Evolutionary conservation across 2,888 invertebrate genomes (phyloP).

Genomic region (Mactromeris polynyma): DNA sequence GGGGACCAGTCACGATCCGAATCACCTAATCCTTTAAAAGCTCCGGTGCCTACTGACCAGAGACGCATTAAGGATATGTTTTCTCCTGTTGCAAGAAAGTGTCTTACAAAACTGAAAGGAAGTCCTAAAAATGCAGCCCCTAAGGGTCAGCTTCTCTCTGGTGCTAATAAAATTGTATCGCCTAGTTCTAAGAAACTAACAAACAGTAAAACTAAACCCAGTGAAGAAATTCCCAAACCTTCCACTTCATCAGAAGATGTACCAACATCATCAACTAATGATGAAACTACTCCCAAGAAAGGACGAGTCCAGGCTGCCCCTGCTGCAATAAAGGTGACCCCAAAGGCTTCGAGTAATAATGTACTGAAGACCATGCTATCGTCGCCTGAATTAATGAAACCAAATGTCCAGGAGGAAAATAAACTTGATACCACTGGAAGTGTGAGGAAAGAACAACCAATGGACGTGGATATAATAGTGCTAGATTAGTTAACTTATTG

Average conservation of each 20-base stretch:
- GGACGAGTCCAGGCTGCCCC: not conserved
- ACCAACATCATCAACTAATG: not conserved
- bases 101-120: not conserved
- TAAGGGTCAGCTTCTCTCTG: not conserved
- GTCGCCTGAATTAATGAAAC: constrained; percentile 61
- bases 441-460: constrained; percentile 32
- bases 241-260: not conserved
- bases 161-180: not conserved
- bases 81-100: constrained; percentile 31
- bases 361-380: constrained; percentile 40
- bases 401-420: not conserved
- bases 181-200: not conserved
- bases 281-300: constrained; percentile 10
- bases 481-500: constrained; percentile 18
- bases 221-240: not conserved
- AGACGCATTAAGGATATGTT: constrained; percentile 64
- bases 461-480: constrained; percentile 45
- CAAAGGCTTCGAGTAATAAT: not conserved
- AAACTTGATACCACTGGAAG: not conserved
- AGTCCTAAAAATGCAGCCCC: not conserved
- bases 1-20: constrained; percentile 12
- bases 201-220: not conserved
- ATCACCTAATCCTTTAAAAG: constrained; percentile 13
- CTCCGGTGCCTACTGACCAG: constrained; percentile 51
- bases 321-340: not conserved